Evolutionary conservation across 2,113 vertebrate species (phyloP).

Genomic region (Sturnus vulgaris): DNA sequence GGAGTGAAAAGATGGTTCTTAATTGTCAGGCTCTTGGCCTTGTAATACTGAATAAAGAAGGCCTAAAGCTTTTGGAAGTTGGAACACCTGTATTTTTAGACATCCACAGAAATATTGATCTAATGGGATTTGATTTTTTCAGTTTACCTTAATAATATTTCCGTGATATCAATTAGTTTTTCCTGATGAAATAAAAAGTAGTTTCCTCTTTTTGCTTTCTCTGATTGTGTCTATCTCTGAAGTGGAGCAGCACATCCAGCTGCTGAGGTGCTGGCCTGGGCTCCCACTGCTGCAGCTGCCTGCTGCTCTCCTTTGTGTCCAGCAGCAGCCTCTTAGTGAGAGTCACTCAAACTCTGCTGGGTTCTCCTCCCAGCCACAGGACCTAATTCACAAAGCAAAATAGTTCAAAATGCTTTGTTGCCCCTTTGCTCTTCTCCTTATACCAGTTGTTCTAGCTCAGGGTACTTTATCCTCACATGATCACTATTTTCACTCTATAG

Average conservation of each 20-base stretch:
- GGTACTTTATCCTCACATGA: neutral
- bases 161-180: accelerated
- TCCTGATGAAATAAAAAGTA: neutral
- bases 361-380: neutral
- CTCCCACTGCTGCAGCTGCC: neutral
- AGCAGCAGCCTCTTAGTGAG: neutral
- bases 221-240: neutral
- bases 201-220: neutral
- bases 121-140: neutral
- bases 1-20: neutral
- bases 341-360: neutral
- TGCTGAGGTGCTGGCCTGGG: neutral
- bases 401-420: neutral
- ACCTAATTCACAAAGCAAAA: neutral
- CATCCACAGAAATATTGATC: neutral
- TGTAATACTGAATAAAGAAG: neutral
- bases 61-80: neutral
- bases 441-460: neutral
- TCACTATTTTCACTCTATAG: neutral
- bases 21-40: neutral
- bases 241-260: neutral
- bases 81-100: neutral
- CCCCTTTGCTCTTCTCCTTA: neutral
- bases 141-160: neutral
- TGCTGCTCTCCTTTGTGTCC: neutral